Conservation (phyloP, 2,113 vertebrate genomes). For the Neotoma lepida region DNA sequence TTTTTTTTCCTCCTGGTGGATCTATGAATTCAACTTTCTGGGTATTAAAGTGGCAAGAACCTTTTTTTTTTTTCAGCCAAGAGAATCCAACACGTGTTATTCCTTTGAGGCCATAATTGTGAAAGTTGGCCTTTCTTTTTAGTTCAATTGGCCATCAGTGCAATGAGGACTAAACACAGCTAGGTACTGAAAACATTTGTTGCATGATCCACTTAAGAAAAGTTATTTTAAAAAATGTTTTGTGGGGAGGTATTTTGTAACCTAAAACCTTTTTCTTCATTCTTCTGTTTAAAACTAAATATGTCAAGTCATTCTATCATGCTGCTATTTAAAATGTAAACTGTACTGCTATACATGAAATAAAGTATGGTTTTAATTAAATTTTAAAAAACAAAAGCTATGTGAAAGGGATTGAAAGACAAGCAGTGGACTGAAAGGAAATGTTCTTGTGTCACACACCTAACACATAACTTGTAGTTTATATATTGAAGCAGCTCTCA, state of each 20-base stretch:
- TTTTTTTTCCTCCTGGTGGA: too few species aligned
- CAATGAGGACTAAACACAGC: neutral
- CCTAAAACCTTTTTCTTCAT: neutral
- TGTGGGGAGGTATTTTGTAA: neutral
- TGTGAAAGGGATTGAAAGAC: conserved; percentile 18
- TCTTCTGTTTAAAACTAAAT: neutral
- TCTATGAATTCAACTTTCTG: neutral
- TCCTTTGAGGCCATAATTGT: neutral
- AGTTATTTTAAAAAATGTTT: neutral
- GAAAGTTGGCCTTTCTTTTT: neutral
- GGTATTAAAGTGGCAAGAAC: neutral
- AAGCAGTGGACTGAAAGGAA: neutral
- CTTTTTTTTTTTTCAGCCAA: neutral
- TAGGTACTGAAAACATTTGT: neutral
- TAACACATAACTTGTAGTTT: neutral
- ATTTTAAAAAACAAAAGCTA: conserved; percentile 22
- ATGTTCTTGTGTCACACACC: neutral
- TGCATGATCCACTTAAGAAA: neutral
- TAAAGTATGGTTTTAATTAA: neutral
- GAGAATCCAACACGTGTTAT: neutral
- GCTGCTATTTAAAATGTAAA: neutral
- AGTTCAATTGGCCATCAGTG: neutral
- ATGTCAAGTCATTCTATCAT: neutral
- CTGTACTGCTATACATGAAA: neutral
- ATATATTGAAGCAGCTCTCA: conserved; percentile 11